Base-by-base conservation (phyloP, 2,888 invertebrate genomes). In the Campoplex capitator region DNA sequence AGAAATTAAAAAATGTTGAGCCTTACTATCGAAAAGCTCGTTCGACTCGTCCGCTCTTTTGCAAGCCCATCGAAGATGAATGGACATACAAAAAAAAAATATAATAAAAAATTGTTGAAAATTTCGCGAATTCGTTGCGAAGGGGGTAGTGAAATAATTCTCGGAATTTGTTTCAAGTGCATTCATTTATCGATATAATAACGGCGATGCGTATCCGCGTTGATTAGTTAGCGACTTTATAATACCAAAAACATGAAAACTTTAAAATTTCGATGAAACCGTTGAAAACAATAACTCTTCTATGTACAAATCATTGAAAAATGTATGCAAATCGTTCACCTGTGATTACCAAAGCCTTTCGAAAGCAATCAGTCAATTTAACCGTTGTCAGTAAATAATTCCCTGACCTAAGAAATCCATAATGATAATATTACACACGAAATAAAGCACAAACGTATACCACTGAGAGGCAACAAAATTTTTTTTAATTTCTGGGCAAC, bases 41-140 rank as follows among this genome's bases (percentile, higher is more conserved):
- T 48, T 78, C 78, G 74, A 78, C 68, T 51, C 56, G 82, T 83
- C 76, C 75, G 74, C 78, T 76, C 82, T 85, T 42, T 68, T 74
- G 58, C 74, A 68, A 78, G 78, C 42, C 68, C 85, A 68, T 74
- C 48, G 58, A 28, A 38, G 74, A 42, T 75, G 13, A n/a, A 77
- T 45, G 11, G 45, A 82, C 78, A 79, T 18, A 79, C 35, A 7
- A 7, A 48, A n/a, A 32, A 51, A 42, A 82, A 82, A 79, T 18
- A 79, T 45, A 6, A 6, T 32, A 9, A 45, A 51, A 54, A 38
- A 67, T 38, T 38, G 2, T 7, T 23, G 18, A 45, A 23, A 48
- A 35, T 76, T 45, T 77, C 32, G 23, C 7, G 35, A 16, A 23
- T 32, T 32, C n/a, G 9, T 45, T 42, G 58, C 28, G n/a, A 54